These are phyloP conservation scores for Apogon hyalosoma DNA, from an alignment of 2,797 vertebrate genomes.

Conservation along the genomic window DNA sequence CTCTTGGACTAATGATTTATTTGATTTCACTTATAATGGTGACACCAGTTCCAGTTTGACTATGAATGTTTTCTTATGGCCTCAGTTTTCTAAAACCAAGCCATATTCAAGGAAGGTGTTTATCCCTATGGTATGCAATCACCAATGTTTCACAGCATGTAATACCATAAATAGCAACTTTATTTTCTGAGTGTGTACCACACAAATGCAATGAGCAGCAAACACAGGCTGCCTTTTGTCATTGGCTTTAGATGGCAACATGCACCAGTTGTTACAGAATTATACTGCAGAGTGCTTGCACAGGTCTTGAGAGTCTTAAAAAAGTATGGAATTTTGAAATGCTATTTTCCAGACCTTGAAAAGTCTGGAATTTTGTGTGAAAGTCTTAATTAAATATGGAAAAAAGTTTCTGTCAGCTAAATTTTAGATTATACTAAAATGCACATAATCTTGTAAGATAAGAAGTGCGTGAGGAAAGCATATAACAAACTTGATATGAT, in stretches of 20 bases:
- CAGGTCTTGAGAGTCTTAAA: neutral
- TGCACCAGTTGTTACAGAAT: slow-evolving; percentile 39
- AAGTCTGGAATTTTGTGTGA: too few relatives aligned
- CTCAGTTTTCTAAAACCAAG: neutral
- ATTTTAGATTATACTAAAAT: too few relatives aligned
- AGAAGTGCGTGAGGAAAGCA: too few relatives aligned
- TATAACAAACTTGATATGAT: too few relatives aligned
- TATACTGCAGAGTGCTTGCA: neutral
- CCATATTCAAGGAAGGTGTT: neutral
- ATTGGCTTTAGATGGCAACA: slow-evolving; percentile 18
- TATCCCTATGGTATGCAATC: slow-evolving; percentile 24
- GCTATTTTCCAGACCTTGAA: too few relatives aligned
- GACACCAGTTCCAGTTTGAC: neutral
- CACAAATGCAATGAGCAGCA: neutral
- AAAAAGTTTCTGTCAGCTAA: too few relatives aligned
- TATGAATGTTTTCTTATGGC: slow-evolving; percentile 1
- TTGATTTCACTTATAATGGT: neutral
- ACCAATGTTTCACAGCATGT: slow-evolving; percentile 20
- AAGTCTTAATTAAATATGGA: too few relatives aligned
- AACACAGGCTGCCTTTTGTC: slow-evolving; percentile 37
- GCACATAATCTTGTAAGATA: too few relatives aligned
- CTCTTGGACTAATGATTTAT: neutral
- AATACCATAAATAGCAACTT: slow-evolving; percentile 20
- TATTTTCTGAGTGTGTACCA: slow-evolving; percentile 8
- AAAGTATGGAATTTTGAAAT: neutral